Conservation (phyloP, 2,888 invertebrate genomes). For the Orthonevra nobilis region DNA sequence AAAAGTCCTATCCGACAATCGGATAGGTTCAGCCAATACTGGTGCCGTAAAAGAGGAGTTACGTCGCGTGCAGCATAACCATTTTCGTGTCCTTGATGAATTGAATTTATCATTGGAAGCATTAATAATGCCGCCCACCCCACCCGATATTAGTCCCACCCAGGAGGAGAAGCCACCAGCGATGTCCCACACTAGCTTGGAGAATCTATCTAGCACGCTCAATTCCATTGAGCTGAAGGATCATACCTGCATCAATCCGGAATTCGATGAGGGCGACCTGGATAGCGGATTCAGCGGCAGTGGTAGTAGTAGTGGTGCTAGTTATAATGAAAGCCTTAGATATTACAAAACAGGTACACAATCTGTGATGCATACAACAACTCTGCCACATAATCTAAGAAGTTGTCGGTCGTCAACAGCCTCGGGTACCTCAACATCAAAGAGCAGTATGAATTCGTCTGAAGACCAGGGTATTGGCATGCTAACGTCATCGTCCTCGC, state of each 20-base stretch:
- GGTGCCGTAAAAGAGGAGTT: conserved; percentile 91
- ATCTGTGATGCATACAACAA: conserved; percentile 73
- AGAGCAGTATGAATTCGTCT: conserved; percentile 79
- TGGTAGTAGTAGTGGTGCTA: conserved; percentile 89
- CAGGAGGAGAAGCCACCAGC: conserved; percentile 81
- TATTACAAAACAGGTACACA: conserved; percentile 79
- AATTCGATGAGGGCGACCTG: conserved; percentile 82
- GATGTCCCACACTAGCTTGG: conserved; percentile 78
- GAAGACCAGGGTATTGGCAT: conserved; percentile 78
- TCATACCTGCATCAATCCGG: conserved; percentile 79
- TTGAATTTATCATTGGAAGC: conserved; percentile 93
- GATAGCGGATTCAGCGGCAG: conserved; percentile 87
- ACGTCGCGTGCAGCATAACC: conserved; percentile 90
- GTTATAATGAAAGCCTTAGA: conserved; percentile 88
- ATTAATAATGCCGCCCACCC: conserved; percentile 91
- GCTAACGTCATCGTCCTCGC: conserved; percentile 75
- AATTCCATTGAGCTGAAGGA: conserved; percentile 80
- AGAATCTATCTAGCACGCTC: conserved; percentile 78
- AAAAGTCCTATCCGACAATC: conserved; percentile 81
- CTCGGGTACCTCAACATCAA: conserved; percentile 79
- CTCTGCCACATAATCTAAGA: conserved; percentile 78
- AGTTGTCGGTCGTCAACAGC: conserved; percentile 79
- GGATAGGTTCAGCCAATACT: conserved; percentile 85
- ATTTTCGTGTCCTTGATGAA: conserved; percentile 91
- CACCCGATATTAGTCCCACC: conserved; percentile 80